Base-by-base conservation (phyloP, 2,113 vertebrate species). In the Heterocephalus glaber region DNA sequence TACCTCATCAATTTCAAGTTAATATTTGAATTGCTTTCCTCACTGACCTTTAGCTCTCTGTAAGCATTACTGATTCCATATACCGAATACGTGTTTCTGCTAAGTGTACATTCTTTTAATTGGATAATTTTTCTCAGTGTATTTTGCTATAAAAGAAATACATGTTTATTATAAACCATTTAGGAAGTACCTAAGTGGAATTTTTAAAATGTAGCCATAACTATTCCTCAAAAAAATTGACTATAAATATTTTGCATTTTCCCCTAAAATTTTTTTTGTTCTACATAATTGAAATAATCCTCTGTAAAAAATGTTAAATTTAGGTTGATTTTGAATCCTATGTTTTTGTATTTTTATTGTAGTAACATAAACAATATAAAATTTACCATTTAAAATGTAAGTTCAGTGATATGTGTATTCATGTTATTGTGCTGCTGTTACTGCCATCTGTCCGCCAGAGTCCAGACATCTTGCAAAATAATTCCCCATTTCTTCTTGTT, bases 1-100 rank as follows among this genome's bases (percentile, higher is more conserved):
- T 96, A 88, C 14, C 16, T 88, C 70, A 74, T 85, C 38, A 65
- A 72, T 94, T 85, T 95, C 85, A 96, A 52, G 41, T 81, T 92
- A 84, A 92, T 63, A 8, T 90, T 52, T 20, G 12, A 2, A 41
- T 26, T 83, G 13, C 70, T 95, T 72, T 80, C 17, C 8, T 95
- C 63, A 58, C 56, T 92, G 95, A 90, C 52, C 33, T 88, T 95
- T 65, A 84, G 30, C 47, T 77, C 38, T 84, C 38, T 41, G 11
- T 35, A 47, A 87, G 74, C 17, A 52, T 68, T 56, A 44, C n/a
- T 26, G 16, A 92, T 35, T 95, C 52, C 68, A 38, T 86, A 54
- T 26, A 22, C 28, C 26, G 58, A 79, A 56, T 63, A 41, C 44
- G 41, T 58, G 13, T 93, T 96, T 93, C 79, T 95, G 28, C 52